These are phyloP conservation scores for Hydrozoanthus tunicans DNA, from an alignment of 64 coral and sea anemone genomes.

Conservation along the genomic window DNA sequence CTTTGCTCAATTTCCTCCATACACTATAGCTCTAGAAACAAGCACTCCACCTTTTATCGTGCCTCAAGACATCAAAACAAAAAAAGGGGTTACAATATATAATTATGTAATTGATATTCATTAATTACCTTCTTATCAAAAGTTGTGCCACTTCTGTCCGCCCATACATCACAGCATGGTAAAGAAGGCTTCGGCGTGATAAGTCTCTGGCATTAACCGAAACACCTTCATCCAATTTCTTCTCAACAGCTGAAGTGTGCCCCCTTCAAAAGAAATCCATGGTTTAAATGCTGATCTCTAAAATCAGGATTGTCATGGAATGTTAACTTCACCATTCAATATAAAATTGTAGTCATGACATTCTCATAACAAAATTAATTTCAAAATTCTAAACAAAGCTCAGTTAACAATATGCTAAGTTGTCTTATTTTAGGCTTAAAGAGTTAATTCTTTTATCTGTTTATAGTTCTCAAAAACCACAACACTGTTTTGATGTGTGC, in stretches of 20 bases:
- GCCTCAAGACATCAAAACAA: no score
- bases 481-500: no score
- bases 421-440: no score
- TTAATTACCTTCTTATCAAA: constrained; percentile 74
- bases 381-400: neutral
- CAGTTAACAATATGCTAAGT: no score
- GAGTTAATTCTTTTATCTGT: no score
- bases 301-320: no score
- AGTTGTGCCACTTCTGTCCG: constrained; percentile 76
- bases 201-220: constrained; percentile 82
- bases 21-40: no score
- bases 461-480: no score
- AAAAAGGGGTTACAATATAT: neutral
- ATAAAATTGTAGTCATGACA: neutral
- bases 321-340: neutral
- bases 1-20: no score
- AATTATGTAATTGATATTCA: neutral
- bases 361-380: neutral
- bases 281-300: no score
- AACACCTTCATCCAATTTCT: constrained; percentile 78
- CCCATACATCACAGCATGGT: constrained; percentile 83
- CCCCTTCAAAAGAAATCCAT: constrained; percentile 51
- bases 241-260: constrained; percentile 58
- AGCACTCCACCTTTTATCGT: no score
- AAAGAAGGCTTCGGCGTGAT: constrained; percentile 73